Base-by-base conservation (phyloP, 2,888 invertebrate genomes). In the Zaprionus obscuricornis region DNA sequence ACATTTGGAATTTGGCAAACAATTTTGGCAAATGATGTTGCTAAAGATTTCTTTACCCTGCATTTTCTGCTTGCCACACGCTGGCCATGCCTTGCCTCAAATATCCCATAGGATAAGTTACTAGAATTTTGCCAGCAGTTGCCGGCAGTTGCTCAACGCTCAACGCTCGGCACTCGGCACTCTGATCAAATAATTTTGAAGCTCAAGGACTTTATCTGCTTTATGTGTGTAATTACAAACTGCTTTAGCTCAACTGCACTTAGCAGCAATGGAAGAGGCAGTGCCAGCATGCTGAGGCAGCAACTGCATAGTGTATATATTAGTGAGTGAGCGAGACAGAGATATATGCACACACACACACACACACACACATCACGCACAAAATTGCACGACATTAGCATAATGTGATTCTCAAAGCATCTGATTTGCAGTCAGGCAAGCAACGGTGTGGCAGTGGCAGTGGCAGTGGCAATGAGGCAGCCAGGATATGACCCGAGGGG, bases 351-450 rank as follows among this genome's bases (percentile, higher is more conserved):
- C 11, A 27, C 18, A n/a, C 26, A 18, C 18, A 50, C 13, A 16
- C 8, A 37, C 42, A 24, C 17, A 33, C 36, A 43, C 16, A 6
- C 56, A 45, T n/a, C 45, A 29, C 42, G 47, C 17, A 45, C 64
- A 64, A 66, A 67, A 79, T 77, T 71, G 65, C 69, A 74, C 51
- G 72, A 62, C 69, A 78, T 82, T 82, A 78, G 78, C 78, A 78
- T 78, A 78, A 78, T 78, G 82, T 66, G 75, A 78, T 78, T 66
- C 66, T 65, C 54, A 66, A 66, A 78, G 78, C 66, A 69, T 72
- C 77, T 81, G 74, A 78, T 78, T 77, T 74, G 69, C 74, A 56
- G 65, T 37, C 73, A 66, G 50, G 37, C 47, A 34, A 42, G 6
- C 18, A 4, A 27, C 22, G 27, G 34, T 29, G 49, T 24, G 47